Percentiles rank a stretch among this genome's conserved stretches.
Evolutionary conservation across 2,888 invertebrate species (phyloP).

Genomic region (Leptinotarsa tumamoca): DNA sequence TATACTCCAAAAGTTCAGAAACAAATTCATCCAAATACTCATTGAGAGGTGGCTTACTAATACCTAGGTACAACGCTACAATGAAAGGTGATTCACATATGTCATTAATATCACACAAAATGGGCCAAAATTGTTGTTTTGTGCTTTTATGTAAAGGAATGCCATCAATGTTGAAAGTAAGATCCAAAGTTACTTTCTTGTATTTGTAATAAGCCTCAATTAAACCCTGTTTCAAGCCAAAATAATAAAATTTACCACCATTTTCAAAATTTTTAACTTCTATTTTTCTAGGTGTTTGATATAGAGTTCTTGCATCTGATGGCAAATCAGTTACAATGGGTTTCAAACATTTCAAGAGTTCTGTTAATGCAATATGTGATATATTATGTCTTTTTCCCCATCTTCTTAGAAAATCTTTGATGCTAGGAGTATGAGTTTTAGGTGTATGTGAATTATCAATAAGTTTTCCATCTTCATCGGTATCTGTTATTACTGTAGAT

Average conservation of each 20-base stretch:
- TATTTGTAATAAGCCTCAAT: background rate
- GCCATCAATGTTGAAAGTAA: slow-evolving; percentile 39
- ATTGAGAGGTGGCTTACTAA: slow-evolving; percentile 42
- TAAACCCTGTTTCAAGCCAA: background rate
- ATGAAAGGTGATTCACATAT: slow-evolving; percentile 29
- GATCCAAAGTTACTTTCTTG: slow-evolving; percentile 14
- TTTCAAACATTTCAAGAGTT: too few relatives aligned
- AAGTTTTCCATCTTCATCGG: background rate
- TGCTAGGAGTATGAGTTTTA: background rate
- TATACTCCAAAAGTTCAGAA: slow-evolving; percentile 30
- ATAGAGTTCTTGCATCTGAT: background rate
- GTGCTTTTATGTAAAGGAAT: slow-evolving; percentile 39
- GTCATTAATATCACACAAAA: slow-evolving; percentile 17
- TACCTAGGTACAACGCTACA: too few relatives aligned
- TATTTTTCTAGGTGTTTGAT: background rate
- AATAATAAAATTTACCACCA: background rate
- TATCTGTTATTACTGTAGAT: background rate
- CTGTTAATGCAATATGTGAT: too few relatives aligned
- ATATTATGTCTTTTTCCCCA: background rate
- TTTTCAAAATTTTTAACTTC: background rate
- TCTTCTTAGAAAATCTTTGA: background rate
- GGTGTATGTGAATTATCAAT: background rate
- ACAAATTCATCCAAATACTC: slow-evolving; percentile 41
- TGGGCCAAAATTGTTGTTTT: slow-evolving; percentile 34
- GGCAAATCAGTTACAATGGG: too few relatives aligned